phyloP scores from a whole-genome alignment of 2,113 vertebrate species.

The Hoplias malabaricus region DNA sequence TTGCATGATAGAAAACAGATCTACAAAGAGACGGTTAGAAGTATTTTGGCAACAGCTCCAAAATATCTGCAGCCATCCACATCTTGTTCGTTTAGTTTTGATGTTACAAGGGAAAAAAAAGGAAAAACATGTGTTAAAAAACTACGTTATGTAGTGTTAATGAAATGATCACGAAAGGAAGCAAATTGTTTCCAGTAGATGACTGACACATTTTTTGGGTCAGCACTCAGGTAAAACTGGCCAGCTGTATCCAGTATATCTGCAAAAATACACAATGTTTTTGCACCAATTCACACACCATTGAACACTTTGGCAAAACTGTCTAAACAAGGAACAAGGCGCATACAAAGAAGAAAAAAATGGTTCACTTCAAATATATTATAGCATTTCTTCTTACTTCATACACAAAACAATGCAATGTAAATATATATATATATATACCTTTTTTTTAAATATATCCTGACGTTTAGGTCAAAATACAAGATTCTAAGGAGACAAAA shows the following conservation, averaged over 20 bases:
- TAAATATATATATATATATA: slow-evolving; percentile 77
- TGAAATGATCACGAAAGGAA: slow-evolving; percentile 48
- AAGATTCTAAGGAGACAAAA: slow-evolving; percentile 59
- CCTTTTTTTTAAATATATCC: slow-evolving; percentile 82
- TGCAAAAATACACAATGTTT: slow-evolving; percentile 35
- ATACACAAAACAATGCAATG: slow-evolving; percentile 70
- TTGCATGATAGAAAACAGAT: slow-evolving; percentile 68
- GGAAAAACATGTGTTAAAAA: neutral
- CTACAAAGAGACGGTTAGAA: slow-evolving; percentile 62
- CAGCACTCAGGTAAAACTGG: slow-evolving; percentile 26
- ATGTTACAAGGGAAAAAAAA: slow-evolving; percentile 42
- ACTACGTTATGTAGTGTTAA: slow-evolving; percentile 48
- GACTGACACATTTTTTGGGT: neutral
- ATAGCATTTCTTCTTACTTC: slow-evolving; percentile 77
- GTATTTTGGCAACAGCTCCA: slow-evolving; percentile 64
- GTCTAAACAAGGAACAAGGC: slow-evolving; percentile 34
- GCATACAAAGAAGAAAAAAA: slow-evolving; percentile 64
- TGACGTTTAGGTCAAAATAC: slow-evolving; percentile 64
- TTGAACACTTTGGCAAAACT: slow-evolving; percentile 67
- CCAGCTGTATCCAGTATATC: slow-evolving; percentile 28
- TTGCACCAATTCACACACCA: slow-evolving; percentile 57
- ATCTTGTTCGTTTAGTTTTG: slow-evolving; percentile 47
- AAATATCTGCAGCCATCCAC: slow-evolving; percentile 51
- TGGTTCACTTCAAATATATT: slow-evolving; percentile 75
- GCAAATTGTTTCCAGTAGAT: slow-evolving; percentile 16